Base-by-base conservation (phyloP, 35 echinoderm and acorn worm species). In the Patiria miniata region DNA sequence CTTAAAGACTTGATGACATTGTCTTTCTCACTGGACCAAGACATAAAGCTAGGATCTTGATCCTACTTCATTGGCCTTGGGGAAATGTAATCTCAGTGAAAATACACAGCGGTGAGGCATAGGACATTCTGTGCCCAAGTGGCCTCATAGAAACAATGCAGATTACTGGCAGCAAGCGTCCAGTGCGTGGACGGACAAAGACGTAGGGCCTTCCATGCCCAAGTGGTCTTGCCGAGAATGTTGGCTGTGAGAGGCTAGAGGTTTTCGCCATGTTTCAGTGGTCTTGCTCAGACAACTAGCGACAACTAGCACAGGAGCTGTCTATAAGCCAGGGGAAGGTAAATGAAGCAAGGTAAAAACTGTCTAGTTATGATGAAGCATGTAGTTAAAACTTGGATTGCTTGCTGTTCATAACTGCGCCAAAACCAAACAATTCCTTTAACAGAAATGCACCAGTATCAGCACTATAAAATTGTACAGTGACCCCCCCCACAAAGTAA, bases 41-140 rank as follows among this genome's bases (percentile, higher is more conserved):
- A 73, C 65, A n/a, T n/a, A 73, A 73, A 15, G 65, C 23, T 73
- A 32, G 65, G 65, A 73, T 36, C 65, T 73, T n/a, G 65, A 73
- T 73, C 65, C 65, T 32, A 73, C 65, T 23, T 73, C 26, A 73
- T 73, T 73, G 65, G 65, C 29, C 26, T 73, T 73, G 65, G 34
- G 26, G 22, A 34, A 73, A 4, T 73, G 21, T 14, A 30, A 73
- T 12, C 23, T 5, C 26, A 28, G 26, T 30, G 10, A 30, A 73
- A 30, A 34, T 3, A 73, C 4, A 47, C 19, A 16, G 65, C 21
- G 65, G 65, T 28, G 65, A 73, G 65, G 29, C 65, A 7, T 73
- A 73, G 65, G 65, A 34, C 22, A 32, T 36, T 73, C 10, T 32
- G n/a, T n/a, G 34, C 65, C 65, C 65, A 73, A 73, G 65, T 73